Evolutionary conservation across 2,888 invertebrate genomes (phyloP), one percentile per base, ranked within the genome.

Genomic region (Drosophila lacicola): DNA sequence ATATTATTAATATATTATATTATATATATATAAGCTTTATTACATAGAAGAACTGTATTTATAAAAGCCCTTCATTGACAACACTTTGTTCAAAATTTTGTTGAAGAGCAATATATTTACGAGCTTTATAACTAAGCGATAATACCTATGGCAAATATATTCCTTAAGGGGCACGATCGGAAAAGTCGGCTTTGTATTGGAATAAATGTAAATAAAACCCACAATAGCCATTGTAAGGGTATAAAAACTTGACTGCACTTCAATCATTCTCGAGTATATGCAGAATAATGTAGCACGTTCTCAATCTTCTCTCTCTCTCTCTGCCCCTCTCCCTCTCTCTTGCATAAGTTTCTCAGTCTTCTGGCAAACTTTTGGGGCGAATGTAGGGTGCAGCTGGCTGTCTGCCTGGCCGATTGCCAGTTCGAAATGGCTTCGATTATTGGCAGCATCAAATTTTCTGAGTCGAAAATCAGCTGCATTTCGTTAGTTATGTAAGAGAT

Each of bases 181-280:
- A 29, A 29, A 2, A 29, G 8, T 29, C 29, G 8, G 29, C 8
- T 8, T 8, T 8, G 8, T 29, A 8, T 29, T 29, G 29, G 29
- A 29, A 29, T 8, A 29, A 29, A 29, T 29, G 2, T 29, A 29
- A 8, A 29, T 29, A 8, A 29, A 8, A 29, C 29, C 29, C 29
- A 17, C 17, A 17, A 33, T 33, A 8, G 9, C 41, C 8, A 3
- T 44, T 44, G 45, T 13, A 13, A 45, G 45, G 25, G 55, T 37
- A 55, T 55, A 11, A 19, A 21, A 21, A 39, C 11, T 17, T 19
- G 21, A 60, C 63, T 58, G 58, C 63, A 78, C 69, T 78, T 74
- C 75, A 74, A 78, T 75, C 75, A 74, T 63, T n/a, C 19, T 21
- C 63, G 79, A 74, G 78, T 63, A 58, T 46, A 46, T n/a, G 25